Conservation (phyloP, 1,140 invertebrate species). For the Centruroides sculpturatus region DNA sequence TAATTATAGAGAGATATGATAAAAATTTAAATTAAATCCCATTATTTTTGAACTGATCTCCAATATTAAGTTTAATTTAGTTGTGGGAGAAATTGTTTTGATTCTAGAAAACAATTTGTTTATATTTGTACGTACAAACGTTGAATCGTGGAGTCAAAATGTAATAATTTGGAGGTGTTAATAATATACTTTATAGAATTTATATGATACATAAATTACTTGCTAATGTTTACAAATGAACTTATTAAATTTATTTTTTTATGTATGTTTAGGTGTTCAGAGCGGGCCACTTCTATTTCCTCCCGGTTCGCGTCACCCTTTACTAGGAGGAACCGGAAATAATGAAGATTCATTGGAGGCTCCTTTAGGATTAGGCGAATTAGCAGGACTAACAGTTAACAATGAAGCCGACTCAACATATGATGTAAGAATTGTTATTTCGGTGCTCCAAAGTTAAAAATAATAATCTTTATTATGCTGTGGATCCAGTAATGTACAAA, state of each 20-base stretch:
- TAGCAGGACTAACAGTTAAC: slow-evolving; percentile 89
- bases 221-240: too few species aligned
- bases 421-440: slow-evolving; percentile 47
- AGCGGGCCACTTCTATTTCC: slow-evolving; percentile 16
- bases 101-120: too few species aligned
- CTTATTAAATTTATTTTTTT: neutral
- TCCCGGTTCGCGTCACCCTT: slow-evolving; percentile 4
- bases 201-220: too few species aligned
- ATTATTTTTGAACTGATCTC: too few species aligned
- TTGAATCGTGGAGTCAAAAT: too few species aligned
- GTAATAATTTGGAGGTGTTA: too few species aligned
- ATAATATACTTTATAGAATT: too few species aligned
- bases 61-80: too few species aligned
- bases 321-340: slow-evolving; percentile 21
- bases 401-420: slow-evolving; percentile 83
- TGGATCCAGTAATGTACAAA: too few species aligned
- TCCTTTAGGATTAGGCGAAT: slow-evolving; percentile 75
- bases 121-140: slow-evolving; percentile 1
- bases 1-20: too few species aligned
- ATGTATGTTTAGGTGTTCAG: slow-evolving; percentile 18
- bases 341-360: slow-evolving; percentile 60
- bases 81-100: too few species aligned
- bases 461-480: neutral
- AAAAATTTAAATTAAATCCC: too few species aligned
- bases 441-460: neutral